Conservation (phyloP, 2,888 invertebrate species). For the Diaprepes abbreviatus region DNA sequence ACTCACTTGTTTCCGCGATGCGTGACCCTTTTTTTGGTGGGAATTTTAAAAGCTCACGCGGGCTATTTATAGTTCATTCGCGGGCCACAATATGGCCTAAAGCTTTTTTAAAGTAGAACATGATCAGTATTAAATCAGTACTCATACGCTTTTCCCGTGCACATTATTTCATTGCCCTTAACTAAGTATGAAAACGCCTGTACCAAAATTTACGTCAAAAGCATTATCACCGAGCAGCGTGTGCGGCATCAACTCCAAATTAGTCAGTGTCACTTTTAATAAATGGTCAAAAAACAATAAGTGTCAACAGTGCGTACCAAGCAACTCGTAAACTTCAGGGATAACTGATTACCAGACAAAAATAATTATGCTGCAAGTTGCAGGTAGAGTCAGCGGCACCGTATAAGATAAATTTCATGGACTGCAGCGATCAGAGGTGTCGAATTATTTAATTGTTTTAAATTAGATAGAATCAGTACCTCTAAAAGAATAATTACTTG, state of each 20-base stretch:
- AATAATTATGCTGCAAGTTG: slow-evolving; percentile 48
- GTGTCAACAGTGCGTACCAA: slow-evolving; percentile 47
- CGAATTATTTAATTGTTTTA: slow-evolving; percentile 3
- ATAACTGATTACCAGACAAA: slow-evolving; percentile 44
- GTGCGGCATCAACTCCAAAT: slow-evolving; percentile 40
- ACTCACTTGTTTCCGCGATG: no score
- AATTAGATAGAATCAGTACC: background rate
- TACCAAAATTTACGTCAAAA: slow-evolving; percentile 32
- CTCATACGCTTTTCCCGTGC: no score
- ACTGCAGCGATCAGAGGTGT: slow-evolving; percentile 28
- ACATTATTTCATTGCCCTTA: no score
- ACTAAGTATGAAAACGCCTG: no score
- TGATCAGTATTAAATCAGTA: no score
- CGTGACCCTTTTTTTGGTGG: no score
- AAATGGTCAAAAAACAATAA: slow-evolving; percentile 47
- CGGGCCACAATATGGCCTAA: no score
- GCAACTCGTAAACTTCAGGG: slow-evolving; percentile 45
- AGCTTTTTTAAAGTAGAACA: no score
- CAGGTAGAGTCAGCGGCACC: slow-evolving; percentile 44
- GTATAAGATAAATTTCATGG: slow-evolving; percentile 39
- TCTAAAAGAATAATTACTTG: background rate
- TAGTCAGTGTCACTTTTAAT: slow-evolving; percentile 45
- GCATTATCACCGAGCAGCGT: slow-evolving; percentile 26
- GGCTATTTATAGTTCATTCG: no score
- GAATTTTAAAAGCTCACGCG: no score